A percentile compares a stretch with the other conserved stretches of the same genome.
These are phyloP conservation scores for Pseudomugil gertrudae DNA, from an alignment of 2,797 vertebrate genomes.

Conservation along the genomic window DNA sequence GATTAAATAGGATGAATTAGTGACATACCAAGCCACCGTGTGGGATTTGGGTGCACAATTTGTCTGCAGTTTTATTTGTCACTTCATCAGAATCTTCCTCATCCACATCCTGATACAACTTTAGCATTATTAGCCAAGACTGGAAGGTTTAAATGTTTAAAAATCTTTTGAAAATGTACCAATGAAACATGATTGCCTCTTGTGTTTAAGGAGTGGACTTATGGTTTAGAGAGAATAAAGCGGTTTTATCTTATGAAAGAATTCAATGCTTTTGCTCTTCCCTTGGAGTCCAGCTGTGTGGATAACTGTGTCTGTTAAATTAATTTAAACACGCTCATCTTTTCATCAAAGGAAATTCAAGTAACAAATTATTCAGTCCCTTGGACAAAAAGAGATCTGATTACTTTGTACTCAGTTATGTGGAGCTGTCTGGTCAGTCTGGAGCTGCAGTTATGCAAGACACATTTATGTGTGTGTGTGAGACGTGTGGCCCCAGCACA, in stretches of 20 bases:
- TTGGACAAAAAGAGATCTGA: constrained; percentile 9
- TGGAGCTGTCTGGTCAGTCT: background rate
- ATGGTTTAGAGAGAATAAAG: background rate
- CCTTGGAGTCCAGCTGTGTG: constrained; percentile 10
- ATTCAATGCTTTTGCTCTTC: background rate
- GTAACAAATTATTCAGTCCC: background rate
- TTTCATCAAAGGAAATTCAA: constrained; percentile 1
- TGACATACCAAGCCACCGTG: background rate
- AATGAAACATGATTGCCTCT: background rate
- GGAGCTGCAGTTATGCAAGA: background rate
- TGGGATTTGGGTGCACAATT: background rate
- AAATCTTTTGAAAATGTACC: background rate
- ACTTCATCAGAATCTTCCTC: background rate
- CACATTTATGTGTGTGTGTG: background rate
- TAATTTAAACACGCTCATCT: background rate
- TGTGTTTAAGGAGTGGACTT: background rate
- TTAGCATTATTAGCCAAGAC: background rate
- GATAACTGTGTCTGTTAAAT: background rate
- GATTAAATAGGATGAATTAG: background rate
- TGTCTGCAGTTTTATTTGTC: background rate
- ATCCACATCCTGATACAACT: background rate
- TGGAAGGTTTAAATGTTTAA: background rate
- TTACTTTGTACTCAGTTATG: background rate
- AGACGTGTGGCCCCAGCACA: background rate
- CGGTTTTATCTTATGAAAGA: constrained; percentile 1